Evolutionary conservation across 2,113 vertebrate species (phyloP), one percentile per base, ranked within the genome.

Genomic region (Eptesicus fuscus): DNA sequence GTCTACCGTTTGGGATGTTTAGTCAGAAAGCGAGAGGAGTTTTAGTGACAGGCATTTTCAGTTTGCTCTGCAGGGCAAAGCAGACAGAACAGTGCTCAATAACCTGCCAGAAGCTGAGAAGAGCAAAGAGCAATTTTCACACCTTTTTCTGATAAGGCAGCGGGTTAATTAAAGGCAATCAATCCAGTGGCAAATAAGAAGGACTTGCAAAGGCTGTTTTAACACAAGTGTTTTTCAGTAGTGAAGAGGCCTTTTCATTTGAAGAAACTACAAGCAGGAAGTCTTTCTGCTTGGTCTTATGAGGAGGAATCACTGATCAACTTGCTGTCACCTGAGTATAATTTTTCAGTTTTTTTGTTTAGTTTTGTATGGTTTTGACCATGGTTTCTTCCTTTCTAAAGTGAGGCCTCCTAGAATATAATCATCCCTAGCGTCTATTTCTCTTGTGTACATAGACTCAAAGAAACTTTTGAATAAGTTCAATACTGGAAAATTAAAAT

Each of bases 131-230:
- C 37, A 88, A 83, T 93, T 82, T 84, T 91, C 70, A 93, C 49
- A 85, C 59, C 83, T 96, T 59, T 90, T 85, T 95, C 80, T 93
- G 84, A 88, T 92, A 92, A 91, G 67, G 44, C 69, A 88, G 28
- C 13, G 28, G 85, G 61, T 88, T 96, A 95, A 96, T 94, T 95
- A 95, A 95, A 96, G 86, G 47, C 49, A 93, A 95, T 96, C 92
- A 92, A 71, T 97, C 88, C 85, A 65, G 18, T 78, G 85, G 47
- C 80, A 95, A 96, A 92, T 88, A 71, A 88, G 83, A 79, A 69
- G 67, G 37, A 90, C 91, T 53, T 88, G 49, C 61, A 93, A 93
- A 96, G 59, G 88, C 42, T 83, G n/a, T 88, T 86, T 90, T 88
- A 95, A 65, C 11, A 44, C 18, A 76, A 91, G 32, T 90, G 28